These are phyloP conservation scores for Glyptemys insculpta DNA, from an alignment of 2,797 vertebrate genomes.

Conservation along the genomic window DNA sequence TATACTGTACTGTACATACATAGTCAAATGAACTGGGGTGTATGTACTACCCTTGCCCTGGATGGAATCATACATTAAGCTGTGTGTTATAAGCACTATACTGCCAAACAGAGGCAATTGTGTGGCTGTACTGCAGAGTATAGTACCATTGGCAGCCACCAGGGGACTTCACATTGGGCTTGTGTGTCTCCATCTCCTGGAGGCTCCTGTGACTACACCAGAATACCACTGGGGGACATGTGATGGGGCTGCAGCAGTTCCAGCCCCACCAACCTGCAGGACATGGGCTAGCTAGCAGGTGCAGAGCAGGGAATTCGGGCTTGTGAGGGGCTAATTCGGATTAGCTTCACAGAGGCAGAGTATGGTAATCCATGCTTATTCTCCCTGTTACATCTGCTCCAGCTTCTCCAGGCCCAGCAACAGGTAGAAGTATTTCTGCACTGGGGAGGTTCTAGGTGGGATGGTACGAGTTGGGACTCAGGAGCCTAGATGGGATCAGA, in stretches of 20 bases:
- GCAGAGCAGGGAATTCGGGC: not conserved
- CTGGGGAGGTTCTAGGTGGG: not conserved
- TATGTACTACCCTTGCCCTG: not conserved
- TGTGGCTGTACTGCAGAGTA: not conserved
- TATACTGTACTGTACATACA: not conserved
- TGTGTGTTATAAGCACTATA: rapidly evolving
- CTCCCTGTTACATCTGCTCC: not conserved
- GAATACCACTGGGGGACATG: not conserved
- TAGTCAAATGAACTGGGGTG: not conserved
- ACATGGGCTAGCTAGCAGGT: not conserved
- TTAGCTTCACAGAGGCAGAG: not conserved
- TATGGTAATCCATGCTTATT: not conserved
- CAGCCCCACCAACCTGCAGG: not conserved
- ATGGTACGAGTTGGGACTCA: rapidly evolving
- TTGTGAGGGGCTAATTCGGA: not conserved
- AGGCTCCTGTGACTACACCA: not conserved
- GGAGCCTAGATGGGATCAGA: not conserved
- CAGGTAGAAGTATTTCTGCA: rapidly evolving
- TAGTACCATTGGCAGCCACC: not conserved
- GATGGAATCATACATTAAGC: not conserved
- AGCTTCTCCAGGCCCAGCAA: not conserved
- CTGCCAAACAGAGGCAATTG: rapidly evolving
- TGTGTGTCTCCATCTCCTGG: not conserved
- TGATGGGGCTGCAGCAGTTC: not conserved
- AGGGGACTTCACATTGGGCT: not conserved